Evolutionary conservation across 2,888 invertebrate species (phyloP).

Genomic region (Leptinotarsa peninsularis): DNA sequence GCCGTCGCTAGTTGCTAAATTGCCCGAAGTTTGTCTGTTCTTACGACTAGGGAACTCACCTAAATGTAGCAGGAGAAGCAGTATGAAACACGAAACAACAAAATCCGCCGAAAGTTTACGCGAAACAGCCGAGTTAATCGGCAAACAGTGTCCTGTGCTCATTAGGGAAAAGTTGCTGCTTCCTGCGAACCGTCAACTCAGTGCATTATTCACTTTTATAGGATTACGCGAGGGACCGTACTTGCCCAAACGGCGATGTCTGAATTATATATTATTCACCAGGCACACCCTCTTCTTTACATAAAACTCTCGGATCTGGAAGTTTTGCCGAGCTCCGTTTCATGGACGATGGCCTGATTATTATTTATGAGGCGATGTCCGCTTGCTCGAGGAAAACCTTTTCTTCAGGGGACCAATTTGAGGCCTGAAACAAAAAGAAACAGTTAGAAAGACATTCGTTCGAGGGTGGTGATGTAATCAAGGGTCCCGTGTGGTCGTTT

Average conservation of each 20-base stretch:
- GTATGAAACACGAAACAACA: conserved; percentile 42
- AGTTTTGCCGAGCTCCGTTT: conserved; percentile 1
- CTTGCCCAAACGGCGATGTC: conserved; percentile 24
- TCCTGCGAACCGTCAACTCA: conserved; percentile 40
- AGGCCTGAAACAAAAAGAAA: conserved; percentile 2
- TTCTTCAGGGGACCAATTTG: not conserved
- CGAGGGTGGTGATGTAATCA: not conserved
- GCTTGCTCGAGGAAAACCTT: not conserved
- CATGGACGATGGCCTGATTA: conserved; percentile 10
- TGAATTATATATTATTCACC: conserved; percentile 43
- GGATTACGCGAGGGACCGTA: conserved; percentile 33
- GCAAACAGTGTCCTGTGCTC: conserved; percentile 46
- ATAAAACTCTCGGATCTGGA: conserved; percentile 17
- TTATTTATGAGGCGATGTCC: conserved; percentile 11
- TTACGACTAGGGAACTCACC: conserved; percentile 36
- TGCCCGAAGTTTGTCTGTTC: not conserved
- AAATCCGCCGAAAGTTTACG: conserved; percentile 35
- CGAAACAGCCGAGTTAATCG: conserved; percentile 43
- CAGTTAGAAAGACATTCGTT: not conserved
- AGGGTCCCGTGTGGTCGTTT: not conserved
- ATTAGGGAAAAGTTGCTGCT: conserved; percentile 40
- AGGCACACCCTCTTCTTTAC: conserved; percentile 13
- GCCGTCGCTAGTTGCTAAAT: conserved; percentile 2
- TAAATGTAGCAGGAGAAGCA: conserved; percentile 39
- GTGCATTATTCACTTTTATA: conserved; percentile 48